Evolutionary conservation across 2,888 invertebrate genomes (phyloP), one percentile per base, ranked within the genome.

Genomic region (Bedellia somnulentella): DNA sequence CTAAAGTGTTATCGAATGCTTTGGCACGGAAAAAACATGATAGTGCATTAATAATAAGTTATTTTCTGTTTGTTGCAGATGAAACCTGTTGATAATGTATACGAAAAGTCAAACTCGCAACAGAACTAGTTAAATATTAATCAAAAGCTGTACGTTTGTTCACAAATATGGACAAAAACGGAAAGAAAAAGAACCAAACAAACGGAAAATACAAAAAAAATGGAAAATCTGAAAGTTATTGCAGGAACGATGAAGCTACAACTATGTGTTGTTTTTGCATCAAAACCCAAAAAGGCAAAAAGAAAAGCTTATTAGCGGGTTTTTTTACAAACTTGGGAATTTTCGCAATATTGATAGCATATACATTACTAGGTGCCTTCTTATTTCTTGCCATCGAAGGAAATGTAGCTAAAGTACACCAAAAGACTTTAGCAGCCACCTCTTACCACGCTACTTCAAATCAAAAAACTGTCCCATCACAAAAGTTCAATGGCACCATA

Each of bases 301-400:
- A 76, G 46, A 76, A 76, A 37, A 66, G 62, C 34, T 47, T 77
- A 2, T 54, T 76, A 11, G 83, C 87, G 15, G 87, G 88, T 8
- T 80, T 89, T 42, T 73, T 88, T 37, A 89, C 89, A 27, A 91
- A 91, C 62, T 66, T 90, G 36, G 87, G 89, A 28, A 90, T 92
- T 43, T 91, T 91, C 54, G 80, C 85, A 30, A 70, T 91, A 15
- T 80, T 92, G 2, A 80, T 92, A 35, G 87, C 86, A 11, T 92
- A 92, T 54, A 90, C 91, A 2, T 49, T 77, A 31, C 45, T 80
- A 38, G 86, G 86, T 33, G 88, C 89, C 37, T 86, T 91, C 53
- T 87, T 91, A 57, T 92, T 92, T 56, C 75, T 92, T 36, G 86
- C 89, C 27, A 88, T 92, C 41, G 92, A 92, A 73, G 86, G 87